Conservation (phyloP, 2,888 invertebrate species). For the Rugalucina vietnamica region DNA sequence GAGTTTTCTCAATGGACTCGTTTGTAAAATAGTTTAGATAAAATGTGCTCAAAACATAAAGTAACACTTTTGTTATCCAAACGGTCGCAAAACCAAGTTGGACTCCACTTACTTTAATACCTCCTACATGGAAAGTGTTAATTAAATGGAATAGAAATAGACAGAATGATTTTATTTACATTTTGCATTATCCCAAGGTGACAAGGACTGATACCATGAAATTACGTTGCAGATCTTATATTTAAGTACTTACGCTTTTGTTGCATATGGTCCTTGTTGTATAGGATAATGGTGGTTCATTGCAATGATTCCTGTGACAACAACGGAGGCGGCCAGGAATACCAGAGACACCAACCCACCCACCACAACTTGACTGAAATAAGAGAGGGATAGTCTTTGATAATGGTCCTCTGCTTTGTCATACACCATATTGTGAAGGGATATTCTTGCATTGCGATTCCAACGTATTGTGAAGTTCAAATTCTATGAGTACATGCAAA, state of each 20-base stretch:
- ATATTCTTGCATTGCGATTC: no score
- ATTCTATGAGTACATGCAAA: no score
- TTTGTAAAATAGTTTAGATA: no score
- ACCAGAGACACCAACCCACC: slow-evolving; percentile 1
- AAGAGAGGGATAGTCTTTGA: no score
- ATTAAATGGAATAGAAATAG: background rate
- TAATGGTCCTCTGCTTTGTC: no score
- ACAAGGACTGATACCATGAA: background rate
- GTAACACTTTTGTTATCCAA: no score
- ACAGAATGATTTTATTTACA: background rate
- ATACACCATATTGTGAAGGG: no score
- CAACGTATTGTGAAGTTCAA: no score
- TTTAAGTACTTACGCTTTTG: background rate
- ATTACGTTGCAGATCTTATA: background rate
- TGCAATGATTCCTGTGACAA: slow-evolving; percentile 2
- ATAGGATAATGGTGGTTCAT: slow-evolving; percentile 25
- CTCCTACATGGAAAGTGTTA: background rate
- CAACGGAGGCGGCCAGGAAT: slow-evolving; percentile 24
- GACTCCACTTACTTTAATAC: background rate
- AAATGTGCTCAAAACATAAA: no score
- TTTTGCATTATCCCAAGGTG: background rate
- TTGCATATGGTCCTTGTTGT: slow-evolving; percentile 30
- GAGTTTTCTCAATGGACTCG: no score
- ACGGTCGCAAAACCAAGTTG: background rate
- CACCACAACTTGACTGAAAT: background rate